A percentile compares a stretch with the other conserved stretches of the same genome.
These are phyloP conservation scores for Aplodontia rufa DNA, from an alignment of 2,113 vertebrate genomes.

Conservation along the genomic window DNA sequence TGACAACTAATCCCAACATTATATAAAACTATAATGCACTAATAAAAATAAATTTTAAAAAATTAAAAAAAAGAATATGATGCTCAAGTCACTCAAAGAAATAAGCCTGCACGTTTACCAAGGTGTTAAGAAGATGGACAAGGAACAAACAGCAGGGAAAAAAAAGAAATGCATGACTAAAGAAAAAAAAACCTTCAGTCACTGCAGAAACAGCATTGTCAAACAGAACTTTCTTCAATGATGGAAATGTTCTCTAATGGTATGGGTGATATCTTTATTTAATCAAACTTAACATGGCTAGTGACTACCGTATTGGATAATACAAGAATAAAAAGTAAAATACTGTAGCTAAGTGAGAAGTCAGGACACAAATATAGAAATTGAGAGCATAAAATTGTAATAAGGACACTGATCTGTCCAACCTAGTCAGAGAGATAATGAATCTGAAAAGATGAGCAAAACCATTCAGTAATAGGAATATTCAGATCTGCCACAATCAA, in stretches of 20 bases:
- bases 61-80: constrained; percentile 3
- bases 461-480: background rate
- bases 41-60: too few species aligned
- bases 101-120: background rate
- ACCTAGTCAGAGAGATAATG: background rate
- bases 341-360: background rate
- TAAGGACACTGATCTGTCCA: background rate
- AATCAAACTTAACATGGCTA: background rate
- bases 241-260: background rate
- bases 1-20: too few species aligned
- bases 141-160: background rate
- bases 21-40: too few species aligned
- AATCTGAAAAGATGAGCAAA: constrained; percentile 31
- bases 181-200: background rate
- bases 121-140: background rate
- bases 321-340: background rate
- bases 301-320: background rate
- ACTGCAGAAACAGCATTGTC: background rate
- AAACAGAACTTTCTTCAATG: background rate
- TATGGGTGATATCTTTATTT: background rate
- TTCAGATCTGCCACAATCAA: background rate
- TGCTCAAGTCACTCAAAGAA: background rate
- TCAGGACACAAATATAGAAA: background rate
- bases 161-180: background rate
- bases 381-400: background rate